phyloP scores from a whole-genome alignment of 2,113 vertebrate species.

The Clupea harengus region DNA sequence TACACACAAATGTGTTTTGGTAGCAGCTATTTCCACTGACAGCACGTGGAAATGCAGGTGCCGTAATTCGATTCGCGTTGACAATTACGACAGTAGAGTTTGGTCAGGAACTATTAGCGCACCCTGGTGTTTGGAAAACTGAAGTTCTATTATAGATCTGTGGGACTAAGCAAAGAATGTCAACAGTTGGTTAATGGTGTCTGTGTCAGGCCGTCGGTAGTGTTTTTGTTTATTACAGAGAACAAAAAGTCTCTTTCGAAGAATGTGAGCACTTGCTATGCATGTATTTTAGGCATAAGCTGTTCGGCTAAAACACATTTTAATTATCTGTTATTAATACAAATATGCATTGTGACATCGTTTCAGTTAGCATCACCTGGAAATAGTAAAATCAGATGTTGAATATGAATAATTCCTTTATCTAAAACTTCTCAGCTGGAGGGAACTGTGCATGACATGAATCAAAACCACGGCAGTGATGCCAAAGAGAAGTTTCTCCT shows the following conservation, averaged over 20 bases:
- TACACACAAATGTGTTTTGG: not conserved
- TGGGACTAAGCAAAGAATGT: not conserved
- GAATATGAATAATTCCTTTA: not conserved
- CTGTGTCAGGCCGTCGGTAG: not conserved
- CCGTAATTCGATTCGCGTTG: slow-evolving; percentile 52
- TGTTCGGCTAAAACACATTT: no score
- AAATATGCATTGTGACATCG: no score
- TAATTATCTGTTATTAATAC: no score
- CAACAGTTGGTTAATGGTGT: not conserved
- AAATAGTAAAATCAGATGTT: not conserved
- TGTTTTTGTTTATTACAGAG: not conserved
- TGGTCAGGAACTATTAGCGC: slow-evolving; percentile 22
- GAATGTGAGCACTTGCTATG: not conserved
- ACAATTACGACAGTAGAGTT: slow-evolving; percentile 24
- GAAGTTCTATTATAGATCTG: slow-evolving; percentile 12
- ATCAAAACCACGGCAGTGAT: not conserved
- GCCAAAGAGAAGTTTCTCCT: not conserved
- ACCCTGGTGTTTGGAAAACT: slow-evolving; percentile 35
- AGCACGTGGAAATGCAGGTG: slow-evolving; percentile 47
- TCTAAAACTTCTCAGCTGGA: no score
- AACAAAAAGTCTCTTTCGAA: not conserved
- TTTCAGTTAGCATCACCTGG: not conserved
- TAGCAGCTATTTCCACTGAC: not conserved
- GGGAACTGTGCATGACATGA: not conserved
- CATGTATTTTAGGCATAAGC: no score